Base-by-base conservation (phyloP, 2,113 vertebrate species). In the Glaucidium brasilianum region DNA sequence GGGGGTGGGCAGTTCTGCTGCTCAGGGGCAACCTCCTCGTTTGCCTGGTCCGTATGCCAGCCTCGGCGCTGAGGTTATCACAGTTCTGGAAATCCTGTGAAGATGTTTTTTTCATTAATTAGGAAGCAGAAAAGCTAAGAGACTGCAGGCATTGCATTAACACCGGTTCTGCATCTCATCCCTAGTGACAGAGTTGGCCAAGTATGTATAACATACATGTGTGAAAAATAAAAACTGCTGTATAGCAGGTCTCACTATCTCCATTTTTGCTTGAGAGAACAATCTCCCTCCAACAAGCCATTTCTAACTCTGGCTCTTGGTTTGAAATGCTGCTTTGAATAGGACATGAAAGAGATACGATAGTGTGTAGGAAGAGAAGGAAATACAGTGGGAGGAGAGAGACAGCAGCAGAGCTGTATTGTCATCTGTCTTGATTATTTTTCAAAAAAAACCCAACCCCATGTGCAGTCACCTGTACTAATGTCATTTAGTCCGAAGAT, bases 351-450 rank as follows among this genome's bases (percentile, higher is more conserved):
- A 94, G 88, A 92, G 94, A 94, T 62, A 91, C 4, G 53, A 66
- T 90, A 94, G 88, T 92, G 94, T 89, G 94, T 94, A 78, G 96
- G 95, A 94, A 96, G 94, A 95, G 76, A 58, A 97, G 92, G 94
- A 97, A 97, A 97, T 91, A 87, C 58, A 62, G 97, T 95, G 86
- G 94, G 97, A 97, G 96, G 94, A 97, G 84, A 96, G 88, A 97
- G 95, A 95, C 94, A 91, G 94, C 91, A 95, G 91, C 2, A 1
- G 85, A 94, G 91, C 80, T 95, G 80, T 96, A 94, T 95, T 96
- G 97, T 96, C 94, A 89, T 91, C 83, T 81, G 84, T 94, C 92
- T 90, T 94, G 69, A 66, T 84, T 89, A 87, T 97, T 95, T 88
- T 90, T 94, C 75, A 14, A 82, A 90, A 93, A 77, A 47, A 2